Percentiles rank a stretch among this genome's conserved stretches.
Evolutionary conservation across 1,140 invertebrate genomes (phyloP).

Genomic region (Microplitis mediator): DNA sequence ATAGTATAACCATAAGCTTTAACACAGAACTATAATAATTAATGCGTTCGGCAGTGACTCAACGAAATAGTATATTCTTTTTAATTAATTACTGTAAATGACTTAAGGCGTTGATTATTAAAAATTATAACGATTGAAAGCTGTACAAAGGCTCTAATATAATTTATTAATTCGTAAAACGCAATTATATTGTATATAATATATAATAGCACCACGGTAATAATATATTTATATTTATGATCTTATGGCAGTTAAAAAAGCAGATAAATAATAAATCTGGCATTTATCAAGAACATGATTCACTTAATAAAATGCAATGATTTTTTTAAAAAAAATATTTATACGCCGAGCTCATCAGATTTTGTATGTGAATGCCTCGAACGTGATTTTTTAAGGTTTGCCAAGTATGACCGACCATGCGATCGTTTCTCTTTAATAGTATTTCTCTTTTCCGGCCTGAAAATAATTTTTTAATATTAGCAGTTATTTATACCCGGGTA

Average conservation of each 20-base stretch:
- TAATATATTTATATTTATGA: constrained; percentile 1
- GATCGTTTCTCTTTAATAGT: constrained; percentile 49
- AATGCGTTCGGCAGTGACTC: constrained; percentile 52
- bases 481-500: not conserved
- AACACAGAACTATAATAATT: constrained; percentile 7
- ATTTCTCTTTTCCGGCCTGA: constrained; percentile 53
- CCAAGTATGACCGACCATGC: constrained; percentile 41
- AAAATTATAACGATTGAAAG: constrained; percentile 57
- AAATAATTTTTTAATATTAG: constrained; percentile 46
- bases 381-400: constrained; percentile 50
- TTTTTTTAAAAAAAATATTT: constrained; percentile 34
- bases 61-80: not conserved
- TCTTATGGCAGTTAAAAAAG: constrained; percentile 14
- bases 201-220: constrained; percentile 46
- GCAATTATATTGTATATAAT: constrained; percentile 35
- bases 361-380: constrained; percentile 48
- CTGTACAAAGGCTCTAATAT: constrained; percentile 56
- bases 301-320: not conserved
- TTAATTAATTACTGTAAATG: constrained; percentile 37
- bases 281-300: not conserved
- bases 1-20: not conserved
- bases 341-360: constrained; percentile 50
- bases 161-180: constrained; percentile 52
- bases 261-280: constrained; percentile 1
- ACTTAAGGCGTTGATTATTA: constrained; percentile 29